Evolutionary conservation across 2,113 vertebrate species (phyloP).

Genomic region (Strigops habroptila): DNA sequence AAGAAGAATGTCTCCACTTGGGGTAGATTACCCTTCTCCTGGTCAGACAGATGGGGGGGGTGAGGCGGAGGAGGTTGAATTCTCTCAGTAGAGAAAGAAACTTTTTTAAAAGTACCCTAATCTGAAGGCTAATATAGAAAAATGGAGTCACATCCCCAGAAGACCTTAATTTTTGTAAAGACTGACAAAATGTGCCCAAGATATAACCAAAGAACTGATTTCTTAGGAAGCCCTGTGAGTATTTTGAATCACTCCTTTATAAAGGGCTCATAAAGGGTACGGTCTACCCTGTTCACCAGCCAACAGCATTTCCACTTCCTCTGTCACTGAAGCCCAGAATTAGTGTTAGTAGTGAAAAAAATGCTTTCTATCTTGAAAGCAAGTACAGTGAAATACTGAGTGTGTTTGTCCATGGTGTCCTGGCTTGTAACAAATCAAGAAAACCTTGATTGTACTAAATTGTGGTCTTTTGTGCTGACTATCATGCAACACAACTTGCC

Average conservation of each 20-base stretch:
- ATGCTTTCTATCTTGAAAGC: background rate
- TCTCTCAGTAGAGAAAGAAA: background rate
- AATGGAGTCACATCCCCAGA: background rate
- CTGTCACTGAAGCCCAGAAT: background rate
- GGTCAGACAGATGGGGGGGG: background rate
- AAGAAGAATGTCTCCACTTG: background rate
- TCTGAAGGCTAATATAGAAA: background rate
- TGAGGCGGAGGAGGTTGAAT: background rate
- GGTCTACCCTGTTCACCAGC: background rate
- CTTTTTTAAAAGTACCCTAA: background rate
- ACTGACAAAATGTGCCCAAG: background rate
- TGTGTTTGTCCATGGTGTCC: background rate
- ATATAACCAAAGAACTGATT: background rate
- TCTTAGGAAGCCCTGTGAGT: background rate
- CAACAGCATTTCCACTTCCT: background rate
- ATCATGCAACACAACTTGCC: background rate
- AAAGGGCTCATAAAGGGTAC: background rate
- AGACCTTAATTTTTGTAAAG: background rate
- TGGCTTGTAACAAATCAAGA: background rate
- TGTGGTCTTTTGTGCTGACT: background rate
- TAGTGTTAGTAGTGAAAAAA: background rate
- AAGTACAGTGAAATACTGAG: background rate
- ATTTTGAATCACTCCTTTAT: background rate
- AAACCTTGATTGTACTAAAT: background rate
- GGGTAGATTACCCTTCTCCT: background rate